Evolutionary conservation across 2,113 vertebrate species (phyloP), one percentile per base, ranked within the genome.

Genomic region (Polypterus bichir): DNA sequence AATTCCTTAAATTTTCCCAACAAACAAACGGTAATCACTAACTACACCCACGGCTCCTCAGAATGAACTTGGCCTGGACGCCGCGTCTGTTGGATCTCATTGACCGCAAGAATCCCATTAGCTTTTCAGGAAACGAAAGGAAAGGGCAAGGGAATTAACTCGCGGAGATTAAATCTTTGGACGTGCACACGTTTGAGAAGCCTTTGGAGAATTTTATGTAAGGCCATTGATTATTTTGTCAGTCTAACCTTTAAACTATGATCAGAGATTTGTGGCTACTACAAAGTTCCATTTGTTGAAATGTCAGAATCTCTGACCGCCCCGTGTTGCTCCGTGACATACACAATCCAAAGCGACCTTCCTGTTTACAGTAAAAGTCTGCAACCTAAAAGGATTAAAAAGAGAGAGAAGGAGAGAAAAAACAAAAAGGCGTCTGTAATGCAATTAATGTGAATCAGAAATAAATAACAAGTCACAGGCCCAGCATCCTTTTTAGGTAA

Each of bases 71-170:
- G 27, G 27, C 27, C 27, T 27, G 27, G 27, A 27, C 27, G 27
- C 27, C 27, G 27, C 27, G 27, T 27, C 27, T 27, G 27, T 64
- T 27, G 68, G 76, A 54, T 58, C 61, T 70, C 71, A 74, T 76
- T 74, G 72, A 64, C 66, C 46, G 67, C 51, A 47, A 57, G 76
- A 81, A 78, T 71, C 54, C 74, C 74, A 80, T 78, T 70, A 78
- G 69, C 60, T 61, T 60, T 66, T 72, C 69, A 66, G 66, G 66
- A 57, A 60, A 67, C 65, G 66, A 70, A 69, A 62, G 70, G 48
- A 69, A 62, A 65, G 67, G 72, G 68, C 66, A 57, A 59, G 62
- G 54, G 68, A 74, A 76, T 8, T 9, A 64, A 60, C 10, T 3
- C 9, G 4, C 64, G 49, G 60, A 66, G 63, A 68, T 68, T 62